Evolutionary conservation across 2,888 invertebrate genomes (phyloP).

Genomic region (Lysandra coridon): DNA sequence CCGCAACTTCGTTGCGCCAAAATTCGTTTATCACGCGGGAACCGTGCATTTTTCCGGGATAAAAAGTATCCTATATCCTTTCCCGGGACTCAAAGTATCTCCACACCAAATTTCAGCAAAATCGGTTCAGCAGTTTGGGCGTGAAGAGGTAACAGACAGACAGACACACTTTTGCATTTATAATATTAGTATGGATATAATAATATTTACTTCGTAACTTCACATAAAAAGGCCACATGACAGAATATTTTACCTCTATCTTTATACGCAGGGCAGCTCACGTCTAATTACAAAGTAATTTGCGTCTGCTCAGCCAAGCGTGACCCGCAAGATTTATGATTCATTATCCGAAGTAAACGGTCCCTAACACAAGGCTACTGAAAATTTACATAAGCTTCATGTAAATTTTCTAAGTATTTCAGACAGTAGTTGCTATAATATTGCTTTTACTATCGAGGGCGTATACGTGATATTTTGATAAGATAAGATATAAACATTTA

Average conservation of each 20-base stretch:
- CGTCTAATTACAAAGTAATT: slow-evolving; percentile 24
- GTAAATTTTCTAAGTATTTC: neutral
- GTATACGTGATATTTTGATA: neutral
- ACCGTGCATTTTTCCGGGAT: too few species aligned
- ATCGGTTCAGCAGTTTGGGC: too few species aligned
- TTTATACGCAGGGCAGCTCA: neutral
- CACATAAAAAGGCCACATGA: neutral
- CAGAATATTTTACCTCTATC: neutral
- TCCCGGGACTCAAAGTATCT: too few species aligned
- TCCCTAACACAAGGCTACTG: slow-evolving; percentile 24
- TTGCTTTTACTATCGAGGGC: neutral
- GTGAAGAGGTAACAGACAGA: too few species aligned
- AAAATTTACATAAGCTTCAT: neutral
- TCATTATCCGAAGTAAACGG: slow-evolving; percentile 29
- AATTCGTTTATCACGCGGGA: too few species aligned
- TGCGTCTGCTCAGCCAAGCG: slow-evolving; percentile 19
- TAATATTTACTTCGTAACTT: too few species aligned
- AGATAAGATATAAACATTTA: too few species aligned
- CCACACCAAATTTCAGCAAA: too few species aligned
- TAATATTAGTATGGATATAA: too few species aligned
- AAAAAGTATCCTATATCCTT: too few species aligned
- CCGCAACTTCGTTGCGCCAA: too few species aligned
- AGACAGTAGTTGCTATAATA: neutral
- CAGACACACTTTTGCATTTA: too few species aligned
- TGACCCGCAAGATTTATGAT: slow-evolving; percentile 24